A percentile compares a stretch with the other conserved stretches of the same genome.
phyloP scores from a whole-genome alignment of 2,888 invertebrate genomes.

The Baccha elongata region DNA sequence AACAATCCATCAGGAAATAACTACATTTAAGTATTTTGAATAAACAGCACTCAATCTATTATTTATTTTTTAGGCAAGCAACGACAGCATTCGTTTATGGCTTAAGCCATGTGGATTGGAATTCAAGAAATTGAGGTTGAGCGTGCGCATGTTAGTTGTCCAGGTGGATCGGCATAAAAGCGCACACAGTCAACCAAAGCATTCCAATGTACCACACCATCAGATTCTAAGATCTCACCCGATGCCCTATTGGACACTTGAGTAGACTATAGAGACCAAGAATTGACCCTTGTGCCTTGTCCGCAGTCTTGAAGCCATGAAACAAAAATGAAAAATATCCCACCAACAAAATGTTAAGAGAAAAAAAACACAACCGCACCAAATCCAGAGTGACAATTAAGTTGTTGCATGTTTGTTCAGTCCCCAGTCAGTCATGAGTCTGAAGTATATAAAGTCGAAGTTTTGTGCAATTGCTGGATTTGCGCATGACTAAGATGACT shows the following conservation, averaged over 20 bases:
- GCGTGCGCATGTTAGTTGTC: slow-evolving; percentile 19
- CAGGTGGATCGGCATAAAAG: slow-evolving; percentile 46
- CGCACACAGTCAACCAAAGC: background rate
- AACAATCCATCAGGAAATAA: slow-evolving; percentile 38
- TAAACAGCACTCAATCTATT: slow-evolving; percentile 8
- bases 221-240: slow-evolving; percentile 49
- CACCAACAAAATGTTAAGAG: slow-evolving; percentile 11
- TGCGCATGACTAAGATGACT: slow-evolving; percentile 69
- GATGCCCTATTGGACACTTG: slow-evolving; percentile 37
- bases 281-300: slow-evolving; percentile 59
- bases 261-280: slow-evolving; percentile 8
- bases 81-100: slow-evolving; percentile 18
- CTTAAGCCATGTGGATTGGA: slow-evolving; percentile 47
- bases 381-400: slow-evolving; percentile 73
- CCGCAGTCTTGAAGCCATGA: background rate
- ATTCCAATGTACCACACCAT: slow-evolving; percentile 60
- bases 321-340: background rate
- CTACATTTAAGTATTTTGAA: slow-evolving; percentile 17
- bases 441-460: background rate
- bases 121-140: slow-evolving; percentile 48
- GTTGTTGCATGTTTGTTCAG: slow-evolving; percentile 69
- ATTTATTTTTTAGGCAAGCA: background rate
- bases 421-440: slow-evolving; percentile 18
- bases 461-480: slow-evolving; percentile 45
- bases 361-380: slow-evolving; percentile 57